A percentile compares a stretch with the other conserved stretches of the same genome.
These are phyloP conservation scores for Rhinogobius similis DNA, from an alignment of 2,113 vertebrate species.

Conservation along the genomic window DNA sequence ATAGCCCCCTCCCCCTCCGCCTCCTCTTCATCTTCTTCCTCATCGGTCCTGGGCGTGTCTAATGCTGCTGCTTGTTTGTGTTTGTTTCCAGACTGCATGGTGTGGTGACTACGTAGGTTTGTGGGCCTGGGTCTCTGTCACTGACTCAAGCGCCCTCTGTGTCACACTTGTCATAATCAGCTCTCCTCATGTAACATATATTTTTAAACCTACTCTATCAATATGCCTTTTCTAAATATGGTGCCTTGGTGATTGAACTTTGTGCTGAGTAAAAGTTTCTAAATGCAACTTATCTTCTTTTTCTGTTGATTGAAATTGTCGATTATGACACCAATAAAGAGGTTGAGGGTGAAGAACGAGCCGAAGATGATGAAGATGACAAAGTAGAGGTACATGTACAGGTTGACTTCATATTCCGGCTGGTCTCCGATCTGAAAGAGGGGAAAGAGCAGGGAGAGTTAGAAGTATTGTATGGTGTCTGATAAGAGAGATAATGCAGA, in stretches of 20 bases:
- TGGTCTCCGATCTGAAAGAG: slow-evolving; percentile 78
- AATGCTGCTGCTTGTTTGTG: slow-evolving; percentile 24
- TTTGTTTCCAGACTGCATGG: slow-evolving; percentile 20
- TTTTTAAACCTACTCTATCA: slow-evolving; percentile 31
- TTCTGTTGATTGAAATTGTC: slow-evolving; percentile 99
- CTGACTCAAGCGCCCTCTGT: slow-evolving; percentile 54
- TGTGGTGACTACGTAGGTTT: slow-evolving; percentile 12
- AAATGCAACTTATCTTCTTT: slow-evolving; percentile 95
- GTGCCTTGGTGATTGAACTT: no score
- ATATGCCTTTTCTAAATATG: slow-evolving; percentile 6
- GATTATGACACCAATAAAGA: slow-evolving; percentile 99
- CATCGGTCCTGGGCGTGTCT: slow-evolving; percentile 18
- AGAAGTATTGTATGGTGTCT: not conserved
- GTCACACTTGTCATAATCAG: slow-evolving; percentile 25
- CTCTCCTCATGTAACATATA: slow-evolving; percentile 10
- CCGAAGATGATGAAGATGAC: slow-evolving; percentile 98
- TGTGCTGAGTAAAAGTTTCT: not conserved
- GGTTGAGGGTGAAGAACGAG: slow-evolving; percentile 97
- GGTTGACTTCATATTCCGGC: slow-evolving; percentile 86
- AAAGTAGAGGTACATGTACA: slow-evolving; percentile 98
- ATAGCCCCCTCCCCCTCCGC: not conserved
- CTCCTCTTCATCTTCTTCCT: not conserved
- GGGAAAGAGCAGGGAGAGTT: no score
- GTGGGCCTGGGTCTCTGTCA: slow-evolving; percentile 30
- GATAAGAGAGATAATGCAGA: not conserved